Evolutionary conservation across 2,113 vertebrate genomes (phyloP), one percentile per base, ranked within the genome.

Genomic region (Zosterops pallidus): DNA sequence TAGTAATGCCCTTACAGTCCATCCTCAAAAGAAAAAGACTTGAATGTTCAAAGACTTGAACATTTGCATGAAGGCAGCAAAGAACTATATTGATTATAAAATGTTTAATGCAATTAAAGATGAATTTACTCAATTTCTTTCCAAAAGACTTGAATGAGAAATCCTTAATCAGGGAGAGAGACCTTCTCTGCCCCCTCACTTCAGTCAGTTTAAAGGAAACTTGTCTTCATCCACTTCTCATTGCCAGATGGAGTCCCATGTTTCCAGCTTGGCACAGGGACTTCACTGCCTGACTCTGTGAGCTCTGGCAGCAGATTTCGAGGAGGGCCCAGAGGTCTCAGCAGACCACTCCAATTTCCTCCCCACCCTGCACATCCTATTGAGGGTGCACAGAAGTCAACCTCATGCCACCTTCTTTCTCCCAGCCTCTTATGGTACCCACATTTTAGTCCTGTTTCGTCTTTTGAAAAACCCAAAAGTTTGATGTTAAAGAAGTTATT

Each of bases 201-300:
- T 26, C 62, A 47, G 23, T 11, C 33, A n/a, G 39, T 60, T 44
- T 15, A 52, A 79, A 68, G 29, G 39, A 89, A 67, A 53, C 2
- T 3, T 7, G 25, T 63, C 62, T 21, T 89, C 11, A 33, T 11
- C 8, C 25, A 9, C 11, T n/a, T 60, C 60, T 49, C 29, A 6
- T 25, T 57, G 44, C 18, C 75, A 88, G 37, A 11, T n/a, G 9
- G 39, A 69, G 5, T 2, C 5, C 11, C 5, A 1, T 1, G 2
- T 41, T 83, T 89, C 70, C 64, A 81, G 24, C 22, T 37, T 42
- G 24, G 12, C 49, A 76, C 49, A 37, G 26, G 12, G 21, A 46
- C 28, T 53, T 28, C 25, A 16, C 6, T 74, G n/a, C 16, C 37
- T 35, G 21, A 56, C 20, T 11, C 29, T 62, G 4, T 25, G 47